A percentile compares a stretch with the other conserved stretches of the same genome.
Evolutionary conservation across 2,797 vertebrate genomes (phyloP).

Genomic region (Channallabes apus): DNA sequence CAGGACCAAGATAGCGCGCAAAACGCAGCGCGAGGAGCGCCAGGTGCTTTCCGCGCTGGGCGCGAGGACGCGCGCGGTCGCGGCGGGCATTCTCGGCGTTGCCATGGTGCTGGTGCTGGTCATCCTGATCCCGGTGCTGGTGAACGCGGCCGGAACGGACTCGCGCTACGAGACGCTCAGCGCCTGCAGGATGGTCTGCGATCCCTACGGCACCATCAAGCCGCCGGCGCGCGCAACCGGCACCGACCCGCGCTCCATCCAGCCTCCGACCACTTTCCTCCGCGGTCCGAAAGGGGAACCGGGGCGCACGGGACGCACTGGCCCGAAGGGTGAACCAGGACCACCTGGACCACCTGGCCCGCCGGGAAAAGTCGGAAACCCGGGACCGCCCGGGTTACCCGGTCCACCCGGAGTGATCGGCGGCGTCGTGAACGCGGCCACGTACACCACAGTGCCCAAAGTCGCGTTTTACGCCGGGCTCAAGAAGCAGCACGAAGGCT

Average conservation of each 20-base stretch:
- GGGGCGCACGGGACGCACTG: conserved; percentile 84
- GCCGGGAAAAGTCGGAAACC: conserved; percentile 82
- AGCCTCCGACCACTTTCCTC: conserved; percentile 79
- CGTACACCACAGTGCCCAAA: conserved; percentile 94
- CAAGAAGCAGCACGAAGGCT: conserved; percentile 94
- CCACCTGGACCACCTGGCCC: conserved; percentile 89
- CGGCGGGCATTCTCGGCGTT: conserved; percentile 92
- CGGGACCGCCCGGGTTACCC: conserved; percentile 85
- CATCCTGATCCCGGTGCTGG: conserved; percentile 94
- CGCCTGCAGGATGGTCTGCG: conserved; percentile 97
- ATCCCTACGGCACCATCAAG: conserved; percentile 85
- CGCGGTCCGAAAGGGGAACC: conserved; percentile 81
- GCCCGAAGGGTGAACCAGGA: conserved; percentile 86
- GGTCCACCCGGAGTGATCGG: conserved; percentile 81
- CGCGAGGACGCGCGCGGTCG: conserved; percentile 92
- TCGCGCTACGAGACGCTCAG: conserved; percentile 96
- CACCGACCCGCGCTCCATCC: conserved; percentile 75
- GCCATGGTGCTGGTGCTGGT: conserved; percentile 95
- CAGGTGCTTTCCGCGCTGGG: conserved; percentile 84
- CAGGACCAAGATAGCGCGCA: conserved; percentile 79
- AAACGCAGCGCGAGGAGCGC: conserved; percentile 91
- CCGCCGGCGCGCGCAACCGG: conserved; percentile 36
- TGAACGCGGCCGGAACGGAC: conserved; percentile 90
- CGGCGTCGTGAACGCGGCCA: conserved; percentile 89
- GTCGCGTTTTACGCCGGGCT: conserved; percentile 97